Percentiles rank a stretch among this genome's conserved stretches.
Conservation (phyloP, 2,113 vertebrate genomes). For the Anoplopoma fimbria region DNA sequence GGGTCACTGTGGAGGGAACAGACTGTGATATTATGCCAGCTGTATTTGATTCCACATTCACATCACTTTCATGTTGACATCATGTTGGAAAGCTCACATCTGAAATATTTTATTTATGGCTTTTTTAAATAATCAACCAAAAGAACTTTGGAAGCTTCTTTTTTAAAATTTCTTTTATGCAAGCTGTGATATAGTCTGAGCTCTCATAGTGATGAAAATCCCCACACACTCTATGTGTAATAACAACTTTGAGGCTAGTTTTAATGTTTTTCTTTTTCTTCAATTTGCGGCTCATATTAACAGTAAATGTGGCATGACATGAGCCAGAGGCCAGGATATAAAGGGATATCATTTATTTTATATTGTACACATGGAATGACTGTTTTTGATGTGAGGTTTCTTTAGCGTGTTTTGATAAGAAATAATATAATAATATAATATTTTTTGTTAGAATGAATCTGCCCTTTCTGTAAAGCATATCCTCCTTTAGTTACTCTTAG, state of each 20-base stretch:
- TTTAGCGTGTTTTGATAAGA: slow-evolving; percentile 27
- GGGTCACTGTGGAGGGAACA: background rate
- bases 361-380: background rate
- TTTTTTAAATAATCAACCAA: background rate
- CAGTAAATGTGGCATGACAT: slow-evolving; percentile 7
- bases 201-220: background rate
- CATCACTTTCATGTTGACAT: background rate
- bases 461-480: background rate
- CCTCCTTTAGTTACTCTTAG: background rate
- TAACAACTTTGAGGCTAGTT: background rate
- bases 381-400: slow-evolving; percentile 1
- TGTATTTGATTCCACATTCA: slow-evolving; percentile 1
- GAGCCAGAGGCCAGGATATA: slow-evolving; percentile 15
- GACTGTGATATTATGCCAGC: background rate
- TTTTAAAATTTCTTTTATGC: too few relatives aligned
- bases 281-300: slow-evolving; percentile 21
- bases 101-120: background rate
- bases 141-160: too few relatives aligned
- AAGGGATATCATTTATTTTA: background rate
- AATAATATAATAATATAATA: background rate
- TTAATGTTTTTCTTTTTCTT: background rate
- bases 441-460: background rate
- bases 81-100: background rate
- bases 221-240: background rate
- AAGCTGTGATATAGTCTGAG: background rate